phyloP scores from a whole-genome alignment of 1,140 invertebrate species.

The Drosophila lowei region DNA sequence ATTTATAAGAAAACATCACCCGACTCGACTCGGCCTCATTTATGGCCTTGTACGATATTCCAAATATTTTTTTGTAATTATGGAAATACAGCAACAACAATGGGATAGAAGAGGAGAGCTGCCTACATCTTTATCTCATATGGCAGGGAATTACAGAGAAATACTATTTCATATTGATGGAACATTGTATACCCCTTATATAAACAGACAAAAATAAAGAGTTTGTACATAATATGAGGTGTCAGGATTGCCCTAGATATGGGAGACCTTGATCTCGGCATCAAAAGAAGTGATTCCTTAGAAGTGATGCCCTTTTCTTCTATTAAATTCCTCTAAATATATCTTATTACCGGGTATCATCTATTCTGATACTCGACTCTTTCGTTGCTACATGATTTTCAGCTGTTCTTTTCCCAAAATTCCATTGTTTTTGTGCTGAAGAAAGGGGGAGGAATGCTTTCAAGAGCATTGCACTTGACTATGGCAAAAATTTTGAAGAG shows the following conservation, averaged over 20 bases:
- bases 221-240: no score
- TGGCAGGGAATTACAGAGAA: conserved; percentile 4
- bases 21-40: conserved; percentile 49
- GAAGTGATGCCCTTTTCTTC: no score
- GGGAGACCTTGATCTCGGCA: neutral
- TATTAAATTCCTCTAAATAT: no score
- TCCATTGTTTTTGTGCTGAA: no score
- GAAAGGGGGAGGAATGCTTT: no score
- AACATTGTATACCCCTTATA: neutral
- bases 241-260: no score
- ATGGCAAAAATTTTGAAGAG: neutral
- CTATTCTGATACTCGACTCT: neutral
- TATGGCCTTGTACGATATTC: conserved; percentile 72
- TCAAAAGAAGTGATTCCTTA: no score
- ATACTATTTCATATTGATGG: neutral
- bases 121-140: conserved; percentile 61
- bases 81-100: conserved; percentile 59
- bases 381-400: no score
- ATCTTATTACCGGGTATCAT: no score
- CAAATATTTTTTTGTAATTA: conserved; percentile 77
- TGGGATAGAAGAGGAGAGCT: conserved; percentile 10
- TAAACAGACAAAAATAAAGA: no score
- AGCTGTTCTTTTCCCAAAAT: no score
- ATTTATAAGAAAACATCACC: conserved; percentile 44
- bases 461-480: no score